Base-by-base conservation (phyloP, 2,113 vertebrate species). In the Mus spicilegus region DNA sequence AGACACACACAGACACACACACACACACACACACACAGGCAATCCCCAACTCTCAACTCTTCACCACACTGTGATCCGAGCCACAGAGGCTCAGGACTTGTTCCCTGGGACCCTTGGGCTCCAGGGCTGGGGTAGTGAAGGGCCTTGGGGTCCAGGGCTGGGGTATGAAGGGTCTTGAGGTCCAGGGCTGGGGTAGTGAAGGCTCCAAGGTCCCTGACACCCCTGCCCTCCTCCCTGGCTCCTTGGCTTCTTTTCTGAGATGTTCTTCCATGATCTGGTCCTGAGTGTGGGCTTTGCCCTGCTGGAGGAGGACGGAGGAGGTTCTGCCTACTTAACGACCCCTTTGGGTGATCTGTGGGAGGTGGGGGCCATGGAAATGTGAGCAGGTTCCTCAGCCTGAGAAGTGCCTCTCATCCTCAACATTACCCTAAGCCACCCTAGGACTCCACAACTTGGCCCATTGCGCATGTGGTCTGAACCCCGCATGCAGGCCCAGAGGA, bases 301-400 rank as follows among this genome's bases (percentile, higher is more conserved):
- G 22, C 11, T 63, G 11, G 78, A 54, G 8, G 65, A 49, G 63
- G 51, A 51, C 14, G 16, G 36, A 54, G 2, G 4, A 30, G 72
- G 54, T 65, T 33, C 72, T 20, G 80, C 4, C 69, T 51, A 16
- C 22, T 26, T n/a, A 28, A 19, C 30, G 75, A 26, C 26, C 10
- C 46, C 39, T 7, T 0, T 5, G 85, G 84, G 51, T 51, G 26
- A 42, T 9, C 75, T 42, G 17, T 2, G 0, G 2, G 36, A 17
- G n/a, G 42, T 0, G 20, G 36, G 6, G 26, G 0, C 39, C 1
- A 30, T n/a, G n/a, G 61, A 46, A 46, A 56, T 8, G 20, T 69
- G 22, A 16, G 20, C 13, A 16, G 20, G 0, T 0, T n/a, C 0
- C 22, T 2, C 87, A 2, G 2, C 12, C 2, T 14, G 39, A 5